Conservation (phyloP, 2,797 vertebrate genomes). For the Lutjanus campechanus region DNA sequence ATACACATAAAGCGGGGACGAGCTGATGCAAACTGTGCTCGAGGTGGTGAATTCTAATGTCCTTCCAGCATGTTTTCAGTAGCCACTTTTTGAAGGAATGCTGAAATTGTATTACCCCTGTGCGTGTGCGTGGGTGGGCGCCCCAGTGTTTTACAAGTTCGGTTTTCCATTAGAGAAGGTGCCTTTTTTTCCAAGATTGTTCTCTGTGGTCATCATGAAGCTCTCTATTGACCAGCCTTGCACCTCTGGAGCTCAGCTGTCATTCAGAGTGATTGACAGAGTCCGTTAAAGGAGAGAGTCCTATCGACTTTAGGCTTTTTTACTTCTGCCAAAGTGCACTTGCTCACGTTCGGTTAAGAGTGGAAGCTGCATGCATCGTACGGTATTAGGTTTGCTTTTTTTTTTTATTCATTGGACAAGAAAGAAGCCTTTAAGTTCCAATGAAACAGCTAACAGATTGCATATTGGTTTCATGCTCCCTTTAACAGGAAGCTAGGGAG, state of each 20-base stretch:
- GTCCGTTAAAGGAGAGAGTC: constrained; percentile 18
- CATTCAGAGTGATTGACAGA: constrained; percentile 64
- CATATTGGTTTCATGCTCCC: no score
- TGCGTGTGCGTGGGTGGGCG: constrained; percentile 6
- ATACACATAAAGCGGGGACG: constrained; percentile 42
- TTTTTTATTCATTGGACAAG: neutral
- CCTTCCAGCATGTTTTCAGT: constrained; percentile 49
- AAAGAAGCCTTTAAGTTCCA: neutral
- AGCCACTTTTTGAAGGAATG: constrained; percentile 37
- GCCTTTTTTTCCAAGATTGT: constrained; percentile 30
- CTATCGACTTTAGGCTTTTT: constrained; percentile 10
- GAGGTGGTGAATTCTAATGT: constrained; percentile 55
- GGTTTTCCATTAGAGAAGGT: constrained; percentile 50
- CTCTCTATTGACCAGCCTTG: constrained; percentile 37
- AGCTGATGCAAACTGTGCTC: constrained; percentile 47
- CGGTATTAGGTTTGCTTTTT: neutral
- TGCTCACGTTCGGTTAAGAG: constrained; percentile 1
- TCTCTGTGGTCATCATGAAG: constrained; percentile 57
- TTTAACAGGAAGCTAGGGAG: no score
- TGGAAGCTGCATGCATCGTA: neutral
- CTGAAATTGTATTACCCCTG: constrained; percentile 30
- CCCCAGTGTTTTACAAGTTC: constrained; percentile 41
- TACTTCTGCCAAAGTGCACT: constrained; percentile 14
- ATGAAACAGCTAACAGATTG: no score
- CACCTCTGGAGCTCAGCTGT: constrained; percentile 43